Percentiles rank a stretch among this genome's conserved stretches.
Conservation (phyloP, 1,140 invertebrate genomes). For the Penaeus japonicus region DNA sequence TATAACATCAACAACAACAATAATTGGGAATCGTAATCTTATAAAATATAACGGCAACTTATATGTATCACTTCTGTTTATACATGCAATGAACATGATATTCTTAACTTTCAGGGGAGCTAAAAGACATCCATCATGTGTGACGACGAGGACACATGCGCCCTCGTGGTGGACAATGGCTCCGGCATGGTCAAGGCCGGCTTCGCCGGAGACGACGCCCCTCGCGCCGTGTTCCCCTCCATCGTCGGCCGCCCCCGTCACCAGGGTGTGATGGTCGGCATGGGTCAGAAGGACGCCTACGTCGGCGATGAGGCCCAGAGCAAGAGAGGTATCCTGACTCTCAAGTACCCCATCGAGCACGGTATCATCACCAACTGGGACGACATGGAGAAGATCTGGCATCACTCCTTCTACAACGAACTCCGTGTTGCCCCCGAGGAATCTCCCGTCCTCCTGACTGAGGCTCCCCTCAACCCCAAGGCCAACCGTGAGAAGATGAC, state of each 20-base stretch:
- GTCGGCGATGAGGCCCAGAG: conserved; percentile 93
- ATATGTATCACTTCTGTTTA: too few relatives aligned
- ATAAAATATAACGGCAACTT: too few relatives aligned
- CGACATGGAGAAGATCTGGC: conserved; percentile 98
- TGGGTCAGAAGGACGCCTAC: conserved; percentile 90
- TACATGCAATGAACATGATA: too few relatives aligned
- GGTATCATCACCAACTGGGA: conserved; percentile 97
- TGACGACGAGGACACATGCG: too few relatives aligned
- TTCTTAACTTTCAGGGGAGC: too few relatives aligned
- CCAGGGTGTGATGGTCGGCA: conserved; percentile 85
- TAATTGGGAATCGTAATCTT: too few relatives aligned
- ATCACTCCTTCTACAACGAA: conserved; percentile 95
- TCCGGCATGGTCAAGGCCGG: conserved; percentile 75
- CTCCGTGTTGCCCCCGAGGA: conserved; percentile 92
- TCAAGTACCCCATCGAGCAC: conserved; percentile 94
- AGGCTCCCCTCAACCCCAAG: conserved; percentile 92
- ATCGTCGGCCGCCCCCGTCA: conserved; percentile 72
- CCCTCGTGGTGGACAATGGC: conserved; percentile 67
- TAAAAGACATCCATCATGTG: too few relatives aligned
- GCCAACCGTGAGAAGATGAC: conserved; percentile 81
- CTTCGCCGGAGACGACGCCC: conserved; percentile 74
- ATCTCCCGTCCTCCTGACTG: conserved; percentile 80
- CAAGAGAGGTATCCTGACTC: conserved; percentile 88
- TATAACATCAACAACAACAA: too few relatives aligned
- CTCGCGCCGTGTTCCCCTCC: conserved; percentile 73